Evolutionary conservation across 1,140 invertebrate genomes (phyloP), one percentile per base, ranked within the genome.

Genomic region (Caenorhabditis elegans): DNA sequence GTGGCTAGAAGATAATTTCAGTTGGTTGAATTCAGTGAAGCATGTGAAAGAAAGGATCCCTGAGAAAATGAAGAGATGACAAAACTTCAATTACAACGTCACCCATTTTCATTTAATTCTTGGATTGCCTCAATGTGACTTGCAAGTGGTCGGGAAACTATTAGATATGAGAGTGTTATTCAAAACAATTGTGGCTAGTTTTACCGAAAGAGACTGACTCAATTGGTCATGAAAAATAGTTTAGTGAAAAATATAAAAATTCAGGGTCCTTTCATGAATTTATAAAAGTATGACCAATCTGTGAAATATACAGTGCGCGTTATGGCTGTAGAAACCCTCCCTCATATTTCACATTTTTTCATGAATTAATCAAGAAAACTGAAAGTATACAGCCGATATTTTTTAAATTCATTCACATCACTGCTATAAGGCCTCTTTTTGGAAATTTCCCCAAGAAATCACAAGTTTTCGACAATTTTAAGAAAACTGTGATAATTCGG

Each of bases 31-130:
- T 70, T 70, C 60, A 70, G 60, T 70, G 60, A 70, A 70, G 60
- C 60, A 70, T 70, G 34, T 70, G 60, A 6, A 43, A 43, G 34
- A 39, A 60, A 24, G 34, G 34, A 70, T 70, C 60, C 34, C 60
- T 22, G 34, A 70, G 60, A 70, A n/a, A 43, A 43, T 70, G 60
- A 70, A 17, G 26, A 70, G n/a, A 70, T 70, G 60, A 70, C 60
- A 70, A 70, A 70, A 70, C 60, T 70, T 70, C 60, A 70, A 70
- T 70, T 70, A 70, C 60, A 70, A 70, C 60, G 60, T 70, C 34
- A 70, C 60, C 60, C 60, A 70, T 70, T 70, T 70, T 70, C 60
- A 70, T 70, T 70, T 70, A 39, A 70, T 39, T 70, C 60, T 34
- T 39, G 60, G 60, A 70, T 70, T 70, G 60, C 39, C 39, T 70